Conservation (phyloP, 2,888 invertebrate species). For the Dinocampus coccinellae region DNA sequence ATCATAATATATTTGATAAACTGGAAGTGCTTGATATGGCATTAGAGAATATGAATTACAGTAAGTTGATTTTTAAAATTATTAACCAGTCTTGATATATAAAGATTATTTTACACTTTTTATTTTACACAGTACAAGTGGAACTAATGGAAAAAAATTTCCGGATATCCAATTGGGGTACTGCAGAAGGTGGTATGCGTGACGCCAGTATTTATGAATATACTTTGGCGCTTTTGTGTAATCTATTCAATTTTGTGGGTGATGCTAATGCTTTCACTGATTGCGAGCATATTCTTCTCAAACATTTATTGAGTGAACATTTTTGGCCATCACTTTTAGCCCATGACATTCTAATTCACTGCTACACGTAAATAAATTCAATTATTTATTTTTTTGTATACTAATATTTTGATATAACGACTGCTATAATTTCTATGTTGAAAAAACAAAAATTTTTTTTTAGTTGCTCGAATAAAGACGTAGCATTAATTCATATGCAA, state of each 20-base stretch:
- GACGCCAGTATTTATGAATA: constrained; percentile 51
- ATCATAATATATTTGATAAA: neutral
- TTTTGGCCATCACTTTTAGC: constrained; percentile 59
- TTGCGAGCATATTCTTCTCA: constrained; percentile 56
- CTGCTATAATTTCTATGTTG: too few species aligned
- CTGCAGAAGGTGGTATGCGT: neutral
- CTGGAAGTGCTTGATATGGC: constrained; percentile 2
- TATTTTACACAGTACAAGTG: neutral
- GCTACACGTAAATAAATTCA: constrained; percentile 46
- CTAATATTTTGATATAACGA: too few species aligned
- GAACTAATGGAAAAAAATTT: neutral
- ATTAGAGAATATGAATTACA: constrained; percentile 21
- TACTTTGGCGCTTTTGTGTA: constrained; percentile 53
- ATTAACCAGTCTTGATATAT: neutral
- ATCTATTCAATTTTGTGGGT: constrained; percentile 47
- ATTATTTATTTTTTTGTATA: too few species aligned
- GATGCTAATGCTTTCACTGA: constrained; percentile 48
- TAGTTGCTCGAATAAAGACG: constrained; percentile 35
- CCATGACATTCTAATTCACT: constrained; percentile 60
- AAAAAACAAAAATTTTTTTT: too few species aligned
- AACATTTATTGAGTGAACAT: constrained; percentile 55
- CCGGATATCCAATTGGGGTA: constrained; percentile 44
- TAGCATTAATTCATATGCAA: constrained; percentile 55
- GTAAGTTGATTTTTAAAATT: neutral
- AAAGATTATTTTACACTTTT: neutral